A percentile compares a stretch with the other conserved stretches of the same genome.
Evolutionary conservation across 2,797 vertebrate genomes (phyloP).

Genomic region (Yasuhikotakia modesta): DNA sequence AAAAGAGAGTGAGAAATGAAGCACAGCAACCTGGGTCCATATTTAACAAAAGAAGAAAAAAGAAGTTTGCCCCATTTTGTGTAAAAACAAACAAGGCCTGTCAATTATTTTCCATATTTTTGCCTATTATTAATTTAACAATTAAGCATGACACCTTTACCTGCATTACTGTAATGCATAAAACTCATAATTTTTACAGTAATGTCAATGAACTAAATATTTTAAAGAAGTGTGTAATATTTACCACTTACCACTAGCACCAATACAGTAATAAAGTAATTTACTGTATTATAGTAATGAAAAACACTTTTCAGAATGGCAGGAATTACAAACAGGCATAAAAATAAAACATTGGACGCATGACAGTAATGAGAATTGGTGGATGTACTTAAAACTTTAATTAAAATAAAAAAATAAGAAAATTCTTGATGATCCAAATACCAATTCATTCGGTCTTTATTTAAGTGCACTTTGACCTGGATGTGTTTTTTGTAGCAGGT

Average conservation of each 20-base stretch:
- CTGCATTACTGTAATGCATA: no score
- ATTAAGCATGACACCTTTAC: no score
- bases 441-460: neutral
- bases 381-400: neutral
- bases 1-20: slow-evolving; percentile 38
- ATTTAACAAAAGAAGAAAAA: neutral
- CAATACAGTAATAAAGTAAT: no score
- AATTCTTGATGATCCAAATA: neutral
- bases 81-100: neutral
- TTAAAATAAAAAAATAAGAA: neutral
- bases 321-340: neutral
- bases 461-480: neutral
- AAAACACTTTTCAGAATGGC: no score
- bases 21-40: slow-evolving; percentile 9
- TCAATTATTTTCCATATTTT: no score
- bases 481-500: neutral
- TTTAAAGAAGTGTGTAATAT: no score
- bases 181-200: no score
- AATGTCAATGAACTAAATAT: no score
- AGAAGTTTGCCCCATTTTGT: neutral
- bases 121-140: no score
- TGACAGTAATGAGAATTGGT: neutral
- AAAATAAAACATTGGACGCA: neutral
- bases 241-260: no score
- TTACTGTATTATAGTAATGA: neutral